A percentile compares a stretch with the other conserved stretches of the same genome.
Evolutionary conservation across 2,888 invertebrate species (phyloP).

Genomic region (Eulithis prunata): DNA sequence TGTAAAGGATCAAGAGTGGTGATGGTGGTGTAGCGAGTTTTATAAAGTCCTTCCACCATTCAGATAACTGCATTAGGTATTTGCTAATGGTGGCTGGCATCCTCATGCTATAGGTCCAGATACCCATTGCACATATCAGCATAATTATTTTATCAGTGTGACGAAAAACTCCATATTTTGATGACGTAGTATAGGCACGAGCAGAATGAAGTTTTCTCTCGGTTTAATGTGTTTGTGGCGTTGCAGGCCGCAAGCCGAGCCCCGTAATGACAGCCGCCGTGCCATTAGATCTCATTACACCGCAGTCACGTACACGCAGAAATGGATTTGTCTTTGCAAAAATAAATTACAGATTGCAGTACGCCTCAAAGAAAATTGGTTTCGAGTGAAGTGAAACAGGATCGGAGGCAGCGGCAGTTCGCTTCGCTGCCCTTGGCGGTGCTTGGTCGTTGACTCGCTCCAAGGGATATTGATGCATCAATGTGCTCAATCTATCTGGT

Average conservation of each 20-base stretch:
- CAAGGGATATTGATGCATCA: constrained; percentile 25
- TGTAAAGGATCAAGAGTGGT: not conserved
- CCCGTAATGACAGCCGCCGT: constrained; percentile 74
- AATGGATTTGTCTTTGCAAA: constrained; percentile 84
- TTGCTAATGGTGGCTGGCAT: too few relatives aligned
- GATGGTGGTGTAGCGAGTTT: not conserved
- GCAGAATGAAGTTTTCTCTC: constrained; percentile 17
- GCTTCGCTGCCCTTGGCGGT: constrained; percentile 56
- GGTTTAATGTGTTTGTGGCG: constrained; percentile 20
- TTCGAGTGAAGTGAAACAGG: constrained; percentile 77
- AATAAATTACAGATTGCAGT: constrained; percentile 82
- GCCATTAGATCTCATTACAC: constrained; percentile 81
- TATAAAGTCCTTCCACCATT: too few relatives aligned
- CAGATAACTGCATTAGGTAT: too few relatives aligned
- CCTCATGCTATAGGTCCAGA: too few relatives aligned
- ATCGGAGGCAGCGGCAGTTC: constrained; percentile 45
- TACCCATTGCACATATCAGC: too few relatives aligned
- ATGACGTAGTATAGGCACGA: too few relatives aligned
- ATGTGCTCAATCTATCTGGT: constrained; percentile 30
- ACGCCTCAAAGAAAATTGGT: constrained; percentile 81
- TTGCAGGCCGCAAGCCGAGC: constrained; percentile 45
- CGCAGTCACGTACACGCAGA: constrained; percentile 80
- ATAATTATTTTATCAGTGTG: too few relatives aligned
- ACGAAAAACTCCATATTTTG: too few relatives aligned
- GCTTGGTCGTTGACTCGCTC: constrained; percentile 33